These are phyloP conservation scores for Brachyistius frenatus DNA, from an alignment of 2,113 vertebrate species.

Conservation along the genomic window DNA sequence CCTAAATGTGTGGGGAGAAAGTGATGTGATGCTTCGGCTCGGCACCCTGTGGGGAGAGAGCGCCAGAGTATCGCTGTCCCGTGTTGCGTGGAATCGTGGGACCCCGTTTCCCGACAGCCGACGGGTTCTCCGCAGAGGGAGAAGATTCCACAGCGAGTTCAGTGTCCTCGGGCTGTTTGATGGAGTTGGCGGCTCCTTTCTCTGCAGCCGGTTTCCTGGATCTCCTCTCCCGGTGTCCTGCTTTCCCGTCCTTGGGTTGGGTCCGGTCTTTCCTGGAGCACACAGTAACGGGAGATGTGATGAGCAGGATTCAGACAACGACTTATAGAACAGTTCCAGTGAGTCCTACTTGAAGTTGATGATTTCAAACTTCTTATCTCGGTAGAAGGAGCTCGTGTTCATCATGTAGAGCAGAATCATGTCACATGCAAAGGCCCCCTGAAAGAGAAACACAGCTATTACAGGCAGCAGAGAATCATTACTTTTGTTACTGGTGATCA, in stretches of 20 bases:
- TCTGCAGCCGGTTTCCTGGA: constrained; percentile 62
- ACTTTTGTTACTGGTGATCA: constrained; percentile 4
- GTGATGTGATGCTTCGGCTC: constrained; percentile 69
- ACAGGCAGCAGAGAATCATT: background rate
- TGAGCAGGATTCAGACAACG: background rate
- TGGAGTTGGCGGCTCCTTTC: constrained; percentile 46
- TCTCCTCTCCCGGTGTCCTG: constrained; percentile 56
- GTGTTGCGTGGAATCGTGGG: constrained; percentile 80
- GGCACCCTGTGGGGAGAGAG: constrained; percentile 34
- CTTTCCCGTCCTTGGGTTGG: constrained; percentile 65
- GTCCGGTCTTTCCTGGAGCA: constrained; percentile 63
- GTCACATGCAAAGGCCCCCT: constrained; percentile 96
- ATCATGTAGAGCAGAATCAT: constrained; percentile 95
- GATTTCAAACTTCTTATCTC: constrained; percentile 95
- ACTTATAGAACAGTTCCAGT: background rate
- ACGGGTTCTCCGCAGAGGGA: constrained; percentile 23
- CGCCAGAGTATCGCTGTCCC: constrained; percentile 72
- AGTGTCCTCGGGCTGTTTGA: constrained; percentile 28
- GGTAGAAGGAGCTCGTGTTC: constrained; percentile 93
- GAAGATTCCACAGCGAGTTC: constrained; percentile 6
- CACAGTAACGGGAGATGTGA: background rate
- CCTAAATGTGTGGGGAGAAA: constrained; percentile 62
- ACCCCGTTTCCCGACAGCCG: constrained; percentile 41
- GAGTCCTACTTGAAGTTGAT: constrained; percentile 90
- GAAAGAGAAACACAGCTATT: constrained; percentile 46